Evolutionary conservation across 2,797 vertebrate species (phyloP).

Genomic region (Chloroceryle inda): DNA sequence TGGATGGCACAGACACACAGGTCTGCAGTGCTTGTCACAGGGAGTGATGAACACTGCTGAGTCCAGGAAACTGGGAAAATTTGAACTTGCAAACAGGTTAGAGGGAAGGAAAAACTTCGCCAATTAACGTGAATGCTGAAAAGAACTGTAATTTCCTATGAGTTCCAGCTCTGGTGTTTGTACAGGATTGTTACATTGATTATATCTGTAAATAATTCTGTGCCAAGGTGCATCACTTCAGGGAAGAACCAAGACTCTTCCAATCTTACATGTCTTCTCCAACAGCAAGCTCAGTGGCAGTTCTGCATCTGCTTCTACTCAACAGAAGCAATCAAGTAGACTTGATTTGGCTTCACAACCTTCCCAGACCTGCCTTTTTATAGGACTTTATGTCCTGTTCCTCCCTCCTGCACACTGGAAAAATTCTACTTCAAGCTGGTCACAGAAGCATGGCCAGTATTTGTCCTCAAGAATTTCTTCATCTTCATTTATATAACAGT

Average conservation of each 20-base stretch:
- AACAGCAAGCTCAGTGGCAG: not conserved
- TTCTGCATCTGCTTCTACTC: not conserved
- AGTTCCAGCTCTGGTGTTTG: not conserved
- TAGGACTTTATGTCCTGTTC: not conserved
- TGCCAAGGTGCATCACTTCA: not conserved
- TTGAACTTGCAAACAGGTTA: not conserved
- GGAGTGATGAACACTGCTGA: not conserved
- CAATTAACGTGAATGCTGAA: not conserved
- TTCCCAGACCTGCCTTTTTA: not conserved
- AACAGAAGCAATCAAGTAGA: not conserved
- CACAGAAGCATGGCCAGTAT: not conserved
- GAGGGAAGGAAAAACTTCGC: not conserved
- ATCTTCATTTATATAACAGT: not conserved
- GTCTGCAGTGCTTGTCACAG: not conserved
- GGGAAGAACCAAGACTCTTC: not conserved
- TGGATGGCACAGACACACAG: not conserved
- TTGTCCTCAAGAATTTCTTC: not conserved
- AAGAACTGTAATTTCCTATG: not conserved
- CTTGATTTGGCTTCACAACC: not conserved
- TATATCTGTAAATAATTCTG: not conserved
- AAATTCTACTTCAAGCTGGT: not conserved
- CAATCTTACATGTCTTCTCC: not conserved
- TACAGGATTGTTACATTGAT: not conserved
- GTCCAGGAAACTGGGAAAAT: not conserved
- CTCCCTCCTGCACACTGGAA: not conserved